phyloP scores from a whole-genome alignment of 2,888 invertebrate species.

The Tinea semifulvella region DNA sequence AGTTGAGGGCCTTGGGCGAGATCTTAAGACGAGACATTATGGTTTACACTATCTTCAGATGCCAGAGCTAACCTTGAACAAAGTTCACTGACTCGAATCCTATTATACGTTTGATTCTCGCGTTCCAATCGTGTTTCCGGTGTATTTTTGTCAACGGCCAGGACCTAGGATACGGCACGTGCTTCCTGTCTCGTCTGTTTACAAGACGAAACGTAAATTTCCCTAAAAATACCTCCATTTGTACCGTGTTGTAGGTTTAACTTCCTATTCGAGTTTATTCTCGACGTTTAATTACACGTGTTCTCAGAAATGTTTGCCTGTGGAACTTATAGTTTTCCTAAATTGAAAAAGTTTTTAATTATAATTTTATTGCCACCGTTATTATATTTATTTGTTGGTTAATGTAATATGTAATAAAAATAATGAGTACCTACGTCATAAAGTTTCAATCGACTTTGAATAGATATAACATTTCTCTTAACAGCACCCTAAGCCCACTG shows the following conservation, averaged over 20 bases:
- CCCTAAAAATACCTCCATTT: conserved; percentile 26
- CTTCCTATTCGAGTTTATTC: not conserved
- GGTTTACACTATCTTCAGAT: conserved; percentile 31
- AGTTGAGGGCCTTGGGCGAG: too few relatives aligned
- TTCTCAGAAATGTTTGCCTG: not conserved
- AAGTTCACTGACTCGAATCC: conserved; percentile 45
- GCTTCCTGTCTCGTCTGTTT: conserved; percentile 29
- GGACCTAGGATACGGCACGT: conserved; percentile 42
- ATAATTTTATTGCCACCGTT: too few relatives aligned
- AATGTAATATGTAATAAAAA: too few relatives aligned
- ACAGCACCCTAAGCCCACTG: too few relatives aligned
- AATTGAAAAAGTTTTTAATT: too few relatives aligned
- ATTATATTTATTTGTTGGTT: too few relatives aligned
- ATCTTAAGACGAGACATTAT: too few relatives aligned
- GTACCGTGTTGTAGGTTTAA: conserved; percentile 19
- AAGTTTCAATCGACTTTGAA: too few relatives aligned
- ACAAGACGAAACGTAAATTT: conserved; percentile 18
- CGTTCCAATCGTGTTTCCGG: conserved; percentile 49
- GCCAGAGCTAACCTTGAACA: conserved; percentile 45
- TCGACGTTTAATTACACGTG: not conserved
- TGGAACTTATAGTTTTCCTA: not conserved
- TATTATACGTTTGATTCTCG: conserved; percentile 17
- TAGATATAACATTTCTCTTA: too few relatives aligned
- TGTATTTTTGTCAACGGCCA: conserved; percentile 41
- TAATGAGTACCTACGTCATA: too few relatives aligned